Conservation (phyloP, 2,888 invertebrate species). For the Teleogryllus oceanicus region DNA sequence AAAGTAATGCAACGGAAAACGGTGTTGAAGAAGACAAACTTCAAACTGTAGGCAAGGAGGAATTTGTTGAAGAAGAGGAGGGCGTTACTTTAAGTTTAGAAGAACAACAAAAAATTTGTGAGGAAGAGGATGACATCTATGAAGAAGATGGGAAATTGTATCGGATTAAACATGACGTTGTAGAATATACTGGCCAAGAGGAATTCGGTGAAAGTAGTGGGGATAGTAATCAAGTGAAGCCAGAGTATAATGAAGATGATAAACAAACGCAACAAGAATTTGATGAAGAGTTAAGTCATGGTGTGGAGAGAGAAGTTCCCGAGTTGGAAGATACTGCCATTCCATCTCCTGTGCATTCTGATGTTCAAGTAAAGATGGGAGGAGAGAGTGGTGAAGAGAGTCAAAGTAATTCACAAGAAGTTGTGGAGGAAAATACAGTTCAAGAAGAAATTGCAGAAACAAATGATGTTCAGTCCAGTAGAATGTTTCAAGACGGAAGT, state of each 20-base stretch:
- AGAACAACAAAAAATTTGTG: constrained; percentile 37
- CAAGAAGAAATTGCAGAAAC: constrained; percentile 31
- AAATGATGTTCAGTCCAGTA: constrained; percentile 25
- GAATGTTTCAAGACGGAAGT: constrained; percentile 32
- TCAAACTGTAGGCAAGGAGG: neutral
- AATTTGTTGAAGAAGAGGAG: neutral
- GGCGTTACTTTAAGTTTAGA: neutral
- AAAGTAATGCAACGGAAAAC: neutral
- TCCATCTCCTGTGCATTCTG: neutral
- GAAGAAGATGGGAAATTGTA: constrained; percentile 35
- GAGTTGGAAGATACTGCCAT: neutral
- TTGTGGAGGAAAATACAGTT: constrained; percentile 40
- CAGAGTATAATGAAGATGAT: constrained; percentile 21
- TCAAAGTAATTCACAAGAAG: constrained; percentile 27
- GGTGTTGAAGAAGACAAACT: neutral
- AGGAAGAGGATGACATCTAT: constrained; percentile 39
- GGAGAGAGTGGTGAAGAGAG: constrained; percentile 28
- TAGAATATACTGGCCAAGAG: neutral
- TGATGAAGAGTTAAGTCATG: neutral
- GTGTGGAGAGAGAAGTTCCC: neutral
- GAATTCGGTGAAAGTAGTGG: neutral
- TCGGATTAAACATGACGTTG: constrained; percentile 26
- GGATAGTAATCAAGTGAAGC: constrained; percentile 11
- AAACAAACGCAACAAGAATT: constrained; percentile 27
- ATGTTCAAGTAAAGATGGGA: constrained; percentile 22